Evolutionary conservation across 1,140 invertebrate species (phyloP), one percentile per base, ranked within the genome.

Genomic region (Rhyzopertha dominica): DNA sequence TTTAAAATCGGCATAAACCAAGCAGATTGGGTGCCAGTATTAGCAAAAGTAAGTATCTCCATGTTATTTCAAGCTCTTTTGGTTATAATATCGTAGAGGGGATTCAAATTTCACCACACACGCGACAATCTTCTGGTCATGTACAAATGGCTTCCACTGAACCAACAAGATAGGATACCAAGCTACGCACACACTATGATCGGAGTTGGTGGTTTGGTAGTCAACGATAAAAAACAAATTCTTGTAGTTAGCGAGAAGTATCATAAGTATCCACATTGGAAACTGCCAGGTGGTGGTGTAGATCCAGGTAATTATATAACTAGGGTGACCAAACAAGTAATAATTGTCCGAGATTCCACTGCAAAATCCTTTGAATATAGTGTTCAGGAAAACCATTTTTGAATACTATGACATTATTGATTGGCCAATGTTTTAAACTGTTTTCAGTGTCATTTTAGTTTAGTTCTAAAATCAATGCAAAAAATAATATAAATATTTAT

Each of bases 231-330:
- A 4, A 70, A 81, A 24, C 75, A 93, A 66, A 63, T 95, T 17
- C 70, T 95, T 22, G 85, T 88, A 0, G 79, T 94, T 10, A 78
- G 80, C 47, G 90, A 94, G 61, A 83, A 79, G 62, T 81, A 77
- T 66, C 76, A 77, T 51, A 46, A 47, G 51, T 59, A 36, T 7
- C 43, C 41, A 29, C 67, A 58, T 72, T 95, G 90, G 90, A 96
- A 96, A 70, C 71, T 95, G 12, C 92, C 92, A 17, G 91, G 92
- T 44, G 92, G 91, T 40, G 88, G 89, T 71, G 84, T 92, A 18
- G 87, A 95, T 64, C 82, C 78, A 69, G 81, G 86, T 88, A 70
- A 58, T 48, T 43, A 19, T 28, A 25, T 35, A 29, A 37, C 12
- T n/a, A 23, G n/a, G n/a, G n/a, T n/a, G n/a, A n/a, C n/a, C n/a